These are phyloP conservation scores for Cremastinae sp. DNA, from an alignment of 2,888 invertebrate species.

Conservation along the genomic window DNA sequence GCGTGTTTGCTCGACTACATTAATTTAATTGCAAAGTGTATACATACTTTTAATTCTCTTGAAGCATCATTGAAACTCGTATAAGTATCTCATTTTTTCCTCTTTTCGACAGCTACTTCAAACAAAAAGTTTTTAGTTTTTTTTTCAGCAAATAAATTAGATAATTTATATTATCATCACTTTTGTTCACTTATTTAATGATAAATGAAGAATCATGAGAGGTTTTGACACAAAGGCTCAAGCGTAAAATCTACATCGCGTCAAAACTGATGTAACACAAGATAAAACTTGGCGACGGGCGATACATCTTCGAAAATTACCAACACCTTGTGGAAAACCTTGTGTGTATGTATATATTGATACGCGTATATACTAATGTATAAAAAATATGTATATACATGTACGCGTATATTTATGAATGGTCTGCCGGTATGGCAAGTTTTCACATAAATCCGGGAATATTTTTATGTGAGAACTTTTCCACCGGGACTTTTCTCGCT, in stretches of 20 bases:
- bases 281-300: conserved; percentile 70
- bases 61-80: too few relatives aligned
- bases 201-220: conserved; percentile 15
- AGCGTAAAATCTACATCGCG: conserved; percentile 63
- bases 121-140: not conserved
- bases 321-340: conserved; percentile 63
- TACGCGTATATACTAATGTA: conserved; percentile 1
- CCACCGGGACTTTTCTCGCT: conserved; percentile 60
- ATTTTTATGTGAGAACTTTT: conserved; percentile 75
- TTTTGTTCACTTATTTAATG: not conserved
- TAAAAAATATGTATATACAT: conserved; percentile 7
- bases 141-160: too few relatives aligned
- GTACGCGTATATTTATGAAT: conserved; percentile 28
- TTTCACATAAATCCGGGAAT: conserved; percentile 73
- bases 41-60: too few relatives aligned
- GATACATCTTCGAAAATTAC: conserved; percentile 75
- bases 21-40: conserved; percentile 49
- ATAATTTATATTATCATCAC: too few relatives aligned
- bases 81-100: too few relatives aligned
- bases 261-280: conserved; percentile 56
- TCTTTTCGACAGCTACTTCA: too few relatives aligned
- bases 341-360: conserved; percentile 11
- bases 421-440: conserved; percentile 65
- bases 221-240: conserved; percentile 45
- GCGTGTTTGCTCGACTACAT: conserved; percentile 43